These are phyloP conservation scores for Caenorhabditis sinica DNA, from an alignment of 2,888 invertebrate genomes.

Conservation along the genomic window DNA sequence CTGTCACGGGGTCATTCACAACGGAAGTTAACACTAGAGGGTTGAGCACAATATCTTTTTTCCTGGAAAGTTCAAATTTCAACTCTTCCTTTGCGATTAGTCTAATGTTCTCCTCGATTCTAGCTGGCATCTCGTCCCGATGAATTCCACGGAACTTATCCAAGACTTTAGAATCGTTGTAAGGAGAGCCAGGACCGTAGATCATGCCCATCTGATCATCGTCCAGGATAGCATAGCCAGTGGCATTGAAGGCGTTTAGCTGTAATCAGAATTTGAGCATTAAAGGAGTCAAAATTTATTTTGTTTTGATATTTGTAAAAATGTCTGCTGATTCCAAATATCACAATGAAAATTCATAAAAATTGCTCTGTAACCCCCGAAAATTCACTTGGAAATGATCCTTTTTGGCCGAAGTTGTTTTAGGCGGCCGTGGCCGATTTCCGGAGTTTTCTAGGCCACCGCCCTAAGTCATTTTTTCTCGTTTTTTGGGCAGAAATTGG, in stretches of 20 bases:
- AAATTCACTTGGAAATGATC: too few species aligned
- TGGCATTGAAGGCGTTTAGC: constrained; percentile 69
- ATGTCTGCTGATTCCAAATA: too few species aligned
- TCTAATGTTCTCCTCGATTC: constrained; percentile 69
- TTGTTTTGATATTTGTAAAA: too few species aligned
- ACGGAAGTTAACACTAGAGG: constrained; percentile 49
- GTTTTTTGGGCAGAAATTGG: too few species aligned
- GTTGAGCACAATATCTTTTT: constrained; percentile 67
- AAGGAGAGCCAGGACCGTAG: constrained; percentile 74
- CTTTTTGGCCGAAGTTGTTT: too few species aligned
- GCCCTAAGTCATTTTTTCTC: too few species aligned
- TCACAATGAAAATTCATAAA: too few species aligned
- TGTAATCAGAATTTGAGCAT: too few species aligned
- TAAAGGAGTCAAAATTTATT: too few species aligned
- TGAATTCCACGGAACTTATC: constrained; percentile 60
- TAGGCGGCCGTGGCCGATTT: too few species aligned
- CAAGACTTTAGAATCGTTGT: constrained; percentile 67
- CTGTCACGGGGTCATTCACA: constrained; percentile 50
- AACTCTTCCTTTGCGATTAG: constrained; percentile 64
- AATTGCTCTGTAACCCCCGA: too few species aligned
- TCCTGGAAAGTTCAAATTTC: constrained; percentile 62
- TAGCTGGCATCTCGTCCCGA: constrained; percentile 49
- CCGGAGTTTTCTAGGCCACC: too few species aligned
- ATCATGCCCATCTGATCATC: constrained; percentile 67
- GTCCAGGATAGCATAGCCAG: constrained; percentile 74